Evolutionary conservation across 1,140 invertebrate species (phyloP).

Genomic region (Nomia melanderi): DNA sequence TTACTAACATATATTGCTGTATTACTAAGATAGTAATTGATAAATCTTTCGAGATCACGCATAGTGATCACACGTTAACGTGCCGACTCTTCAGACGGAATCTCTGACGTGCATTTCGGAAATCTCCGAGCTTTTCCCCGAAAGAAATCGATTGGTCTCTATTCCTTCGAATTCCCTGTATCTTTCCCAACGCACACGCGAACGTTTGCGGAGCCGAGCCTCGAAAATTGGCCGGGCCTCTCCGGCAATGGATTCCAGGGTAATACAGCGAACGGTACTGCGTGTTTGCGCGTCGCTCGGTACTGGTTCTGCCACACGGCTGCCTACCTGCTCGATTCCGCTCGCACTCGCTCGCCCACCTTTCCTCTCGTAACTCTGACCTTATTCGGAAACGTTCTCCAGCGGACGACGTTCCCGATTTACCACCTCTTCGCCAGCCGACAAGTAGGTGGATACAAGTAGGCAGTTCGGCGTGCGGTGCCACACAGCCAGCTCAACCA

Average conservation of each 20-base stretch:
- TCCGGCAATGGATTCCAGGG: constrained; percentile 32
- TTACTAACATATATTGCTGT: too few species aligned
- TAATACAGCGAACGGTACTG: constrained; percentile 44
- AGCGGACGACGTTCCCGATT: constrained; percentile 56
- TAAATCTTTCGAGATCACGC: too few species aligned
- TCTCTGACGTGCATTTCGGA: too few species aligned
- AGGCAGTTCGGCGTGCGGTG: constrained; percentile 43
- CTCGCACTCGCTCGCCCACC: constrained; percentile 69
- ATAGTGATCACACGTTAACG: too few species aligned
- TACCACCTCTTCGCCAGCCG: constrained; percentile 38
- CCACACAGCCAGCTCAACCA: neutral
- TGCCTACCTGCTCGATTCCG: constrained; percentile 68
- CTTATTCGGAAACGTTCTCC: constrained; percentile 79
- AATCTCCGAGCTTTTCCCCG: too few species aligned
- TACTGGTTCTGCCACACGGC: constrained; percentile 42
- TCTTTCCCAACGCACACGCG: neutral
- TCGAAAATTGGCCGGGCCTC: neutral
- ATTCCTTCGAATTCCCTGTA: neutral
- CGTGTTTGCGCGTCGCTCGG: constrained; percentile 49
- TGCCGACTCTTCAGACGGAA: too few species aligned
- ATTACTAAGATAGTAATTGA: too few species aligned
- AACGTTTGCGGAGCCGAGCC: too few species aligned
- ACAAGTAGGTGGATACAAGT: constrained; percentile 50
- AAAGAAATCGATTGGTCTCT: too few species aligned
- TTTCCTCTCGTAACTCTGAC: constrained; percentile 73